A percentile compares a stretch with the other conserved stretches of the same genome.
Conservation (phyloP, 1,140 invertebrate species). For the Idris sp. region DNA sequence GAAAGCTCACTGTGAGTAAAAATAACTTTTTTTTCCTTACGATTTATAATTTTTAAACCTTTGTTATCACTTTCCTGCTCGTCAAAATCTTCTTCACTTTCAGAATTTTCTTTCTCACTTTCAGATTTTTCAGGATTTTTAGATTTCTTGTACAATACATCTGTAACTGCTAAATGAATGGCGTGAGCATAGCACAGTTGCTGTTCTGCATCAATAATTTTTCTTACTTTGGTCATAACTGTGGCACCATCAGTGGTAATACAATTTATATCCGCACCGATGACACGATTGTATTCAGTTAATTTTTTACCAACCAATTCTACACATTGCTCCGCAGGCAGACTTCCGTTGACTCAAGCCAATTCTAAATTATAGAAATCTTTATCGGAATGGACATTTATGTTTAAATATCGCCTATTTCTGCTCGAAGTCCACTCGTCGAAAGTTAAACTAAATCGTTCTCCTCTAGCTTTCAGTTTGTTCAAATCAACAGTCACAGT, state of each 20-base stretch:
- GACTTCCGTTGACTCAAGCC: no score
- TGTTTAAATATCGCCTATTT: no score
- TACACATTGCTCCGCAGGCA: no score
- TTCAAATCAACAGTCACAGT: no score
- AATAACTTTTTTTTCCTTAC: not conserved
- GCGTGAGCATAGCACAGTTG: constrained; percentile 44
- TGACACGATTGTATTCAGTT: not conserved
- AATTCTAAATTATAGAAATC: no score
- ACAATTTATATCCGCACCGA: not conserved
- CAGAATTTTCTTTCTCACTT: no score
- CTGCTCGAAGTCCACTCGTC: no score
- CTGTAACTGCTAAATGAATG: constrained; percentile 30
- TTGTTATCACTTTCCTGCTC: not conserved
- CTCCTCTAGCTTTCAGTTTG: no score
- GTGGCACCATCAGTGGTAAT: constrained; percentile 38
- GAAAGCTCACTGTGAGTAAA: not conserved
- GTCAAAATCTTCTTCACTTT: not conserved
- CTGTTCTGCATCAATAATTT: constrained; percentile 37
- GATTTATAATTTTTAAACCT: not conserved
- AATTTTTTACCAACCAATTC: constrained; percentile 1
- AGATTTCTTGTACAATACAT: constrained; percentile 36
- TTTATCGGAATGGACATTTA: not conserved
- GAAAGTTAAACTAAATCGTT: no score
- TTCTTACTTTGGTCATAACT: constrained; percentile 49
- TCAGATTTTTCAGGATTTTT: not conserved